These are phyloP conservation scores for Nansenia antarctica DNA, from an alignment of 2,113 vertebrate species.

Conservation along the genomic window DNA sequence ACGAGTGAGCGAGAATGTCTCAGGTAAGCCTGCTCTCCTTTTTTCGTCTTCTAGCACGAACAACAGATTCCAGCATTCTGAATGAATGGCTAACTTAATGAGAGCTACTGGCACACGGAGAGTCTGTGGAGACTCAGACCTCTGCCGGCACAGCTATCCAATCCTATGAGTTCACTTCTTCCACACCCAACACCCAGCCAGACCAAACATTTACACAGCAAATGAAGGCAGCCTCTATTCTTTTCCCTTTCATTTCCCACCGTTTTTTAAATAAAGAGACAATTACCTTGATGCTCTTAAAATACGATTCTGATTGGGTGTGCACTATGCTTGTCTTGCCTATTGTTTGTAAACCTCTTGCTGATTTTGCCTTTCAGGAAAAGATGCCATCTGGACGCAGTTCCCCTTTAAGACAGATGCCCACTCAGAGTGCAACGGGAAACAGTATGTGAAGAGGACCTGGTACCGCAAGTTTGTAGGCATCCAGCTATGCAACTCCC, in stretches of 20 bases:
- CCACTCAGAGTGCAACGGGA: slow-evolving; percentile 92
- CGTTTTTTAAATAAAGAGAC: not conserved
- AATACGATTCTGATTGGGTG: not conserved
- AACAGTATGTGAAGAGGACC: slow-evolving; percentile 93
- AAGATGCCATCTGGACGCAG: slow-evolving; percentile 97
- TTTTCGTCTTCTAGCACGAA: slow-evolving; percentile 25
- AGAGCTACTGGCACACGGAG: slow-evolving; percentile 5
- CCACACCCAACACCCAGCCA: slow-evolving; percentile 38
- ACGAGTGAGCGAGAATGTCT: slow-evolving; percentile 88
- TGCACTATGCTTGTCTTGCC: no score
- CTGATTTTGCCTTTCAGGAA: slow-evolving; percentile 70
- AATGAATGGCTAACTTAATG: slow-evolving; percentile 35
- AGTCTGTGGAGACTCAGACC: slow-evolving; percentile 29
- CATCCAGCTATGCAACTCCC: slow-evolving; percentile 93
- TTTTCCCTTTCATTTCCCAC: slow-evolving; percentile 5
- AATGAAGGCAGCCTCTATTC: slow-evolving; percentile 20
- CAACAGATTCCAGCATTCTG: slow-evolving; percentile 42
- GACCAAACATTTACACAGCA: slow-evolving; percentile 57
- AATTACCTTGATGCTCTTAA: slow-evolving; percentile 16
- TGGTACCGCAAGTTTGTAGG: slow-evolving; percentile 99
- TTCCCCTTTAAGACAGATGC: slow-evolving; percentile 88
- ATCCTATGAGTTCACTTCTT: slow-evolving; percentile 51
- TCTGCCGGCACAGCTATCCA: slow-evolving; percentile 24
- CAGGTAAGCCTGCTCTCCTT: slow-evolving; percentile 76
- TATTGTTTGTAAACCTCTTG: no score